Evolutionary conservation across 2,797 vertebrate species (phyloP).

Genomic region (Trichosurus vulpecula): DNA sequence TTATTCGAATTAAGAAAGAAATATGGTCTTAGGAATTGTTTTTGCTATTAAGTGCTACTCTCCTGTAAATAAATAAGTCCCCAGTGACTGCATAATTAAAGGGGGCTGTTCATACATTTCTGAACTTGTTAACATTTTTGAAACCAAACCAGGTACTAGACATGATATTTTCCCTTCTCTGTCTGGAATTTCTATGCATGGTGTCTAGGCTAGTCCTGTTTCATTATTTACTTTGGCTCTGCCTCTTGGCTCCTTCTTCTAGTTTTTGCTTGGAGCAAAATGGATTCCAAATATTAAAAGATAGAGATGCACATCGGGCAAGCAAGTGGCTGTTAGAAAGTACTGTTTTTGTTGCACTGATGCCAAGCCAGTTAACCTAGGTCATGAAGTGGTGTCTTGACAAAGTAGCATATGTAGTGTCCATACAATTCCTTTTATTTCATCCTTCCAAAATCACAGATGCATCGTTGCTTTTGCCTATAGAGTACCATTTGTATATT

Average conservation of each 20-base stretch:
- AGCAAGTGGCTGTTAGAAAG: slow-evolving; percentile 48
- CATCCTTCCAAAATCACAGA: neutral
- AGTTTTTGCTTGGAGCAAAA: slow-evolving; percentile 68
- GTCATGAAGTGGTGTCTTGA: slow-evolving; percentile 7
- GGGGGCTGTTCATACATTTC: slow-evolving; percentile 56
- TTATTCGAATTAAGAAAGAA: slow-evolving; percentile 60
- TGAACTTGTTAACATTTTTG: slow-evolving; percentile 67
- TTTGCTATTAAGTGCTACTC: slow-evolving; percentile 14
- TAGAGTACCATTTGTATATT: neutral
- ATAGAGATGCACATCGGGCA: slow-evolving; percentile 31
- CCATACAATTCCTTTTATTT: neutral
- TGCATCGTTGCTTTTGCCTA: neutral
- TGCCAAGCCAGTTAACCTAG: neutral
- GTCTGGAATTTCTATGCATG: slow-evolving; percentile 67
- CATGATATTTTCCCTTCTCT: slow-evolving; percentile 68
- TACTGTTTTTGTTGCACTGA: slow-evolving; percentile 32
- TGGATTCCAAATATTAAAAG: slow-evolving; percentile 66
- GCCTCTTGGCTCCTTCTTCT: slow-evolving; percentile 50
- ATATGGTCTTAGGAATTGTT: slow-evolving; percentile 35
- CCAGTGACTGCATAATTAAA: slow-evolving; percentile 50
- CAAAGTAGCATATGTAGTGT: neutral
- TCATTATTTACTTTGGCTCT: slow-evolving; percentile 75
- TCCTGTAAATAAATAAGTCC: slow-evolving; percentile 36
- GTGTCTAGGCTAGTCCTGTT: slow-evolving; percentile 62
- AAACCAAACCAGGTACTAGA: slow-evolving; percentile 66